These are phyloP conservation scores for Noturus placidus DNA, from an alignment of 2,113 vertebrate species.

Conservation along the genomic window DNA sequence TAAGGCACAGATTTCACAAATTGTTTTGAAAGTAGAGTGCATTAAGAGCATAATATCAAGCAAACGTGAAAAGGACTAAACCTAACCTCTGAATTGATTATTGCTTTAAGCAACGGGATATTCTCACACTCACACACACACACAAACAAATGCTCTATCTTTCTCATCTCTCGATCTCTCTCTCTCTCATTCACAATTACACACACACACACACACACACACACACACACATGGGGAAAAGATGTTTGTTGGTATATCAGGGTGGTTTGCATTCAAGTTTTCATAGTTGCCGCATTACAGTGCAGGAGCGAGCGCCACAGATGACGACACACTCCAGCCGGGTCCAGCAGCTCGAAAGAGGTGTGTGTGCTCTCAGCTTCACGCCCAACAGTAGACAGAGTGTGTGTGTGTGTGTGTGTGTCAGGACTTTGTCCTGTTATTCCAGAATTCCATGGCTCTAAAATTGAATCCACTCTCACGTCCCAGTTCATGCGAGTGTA, in stretches of 20 bases:
- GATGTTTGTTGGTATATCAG: neutral
- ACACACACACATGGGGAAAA: neutral
- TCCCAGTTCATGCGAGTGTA: neutral
- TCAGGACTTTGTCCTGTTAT: neutral
- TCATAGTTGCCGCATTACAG: constrained; percentile 54
- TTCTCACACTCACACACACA: constrained; percentile 18
- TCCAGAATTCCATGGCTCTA: constrained; percentile 10
- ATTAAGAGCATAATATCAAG: constrained; percentile 16
- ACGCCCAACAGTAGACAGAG: neutral
- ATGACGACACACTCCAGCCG: neutral
- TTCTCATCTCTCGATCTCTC: neutral
- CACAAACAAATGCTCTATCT: neutral
- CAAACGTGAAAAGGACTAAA: constrained; percentile 14
- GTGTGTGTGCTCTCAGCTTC: neutral
- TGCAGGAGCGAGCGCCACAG: constrained; percentile 46
- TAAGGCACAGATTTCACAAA: constrained; percentile 46
- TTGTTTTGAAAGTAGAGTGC: constrained; percentile 24
- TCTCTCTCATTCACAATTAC: neutral
- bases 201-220: neutral
- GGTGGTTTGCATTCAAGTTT: constrained; percentile 66
- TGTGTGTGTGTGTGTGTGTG: neutral
- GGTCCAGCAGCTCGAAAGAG: constrained; percentile 5
- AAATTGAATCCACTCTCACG: neutral
- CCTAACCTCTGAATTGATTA: constrained; percentile 19
- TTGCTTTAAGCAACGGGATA: constrained; percentile 22